Evolutionary conservation across 2,113 vertebrate genomes (phyloP).

Genomic region (Oncorhynchus tshawytscha): DNA sequence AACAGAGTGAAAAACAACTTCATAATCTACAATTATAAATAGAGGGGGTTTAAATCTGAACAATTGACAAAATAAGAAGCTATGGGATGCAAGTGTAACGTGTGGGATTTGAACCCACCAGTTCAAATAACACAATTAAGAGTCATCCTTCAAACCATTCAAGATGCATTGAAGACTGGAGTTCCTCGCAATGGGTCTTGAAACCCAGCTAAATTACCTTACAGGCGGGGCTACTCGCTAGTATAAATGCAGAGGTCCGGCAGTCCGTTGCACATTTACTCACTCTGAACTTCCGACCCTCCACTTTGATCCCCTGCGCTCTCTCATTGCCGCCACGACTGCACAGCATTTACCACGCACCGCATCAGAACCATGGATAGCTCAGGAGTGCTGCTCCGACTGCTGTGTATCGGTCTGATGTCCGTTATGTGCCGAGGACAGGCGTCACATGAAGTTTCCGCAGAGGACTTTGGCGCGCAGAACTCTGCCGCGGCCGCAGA

Average conservation of each 20-base stretch:
- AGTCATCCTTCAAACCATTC: too few relatives aligned
- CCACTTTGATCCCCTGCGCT: background rate
- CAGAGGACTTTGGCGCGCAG: slow-evolving; percentile 50
- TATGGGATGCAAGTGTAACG: too few relatives aligned
- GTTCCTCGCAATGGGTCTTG: background rate
- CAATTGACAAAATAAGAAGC: too few relatives aligned
- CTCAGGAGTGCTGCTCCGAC: slow-evolving; percentile 50
- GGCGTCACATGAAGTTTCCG: slow-evolving; percentile 60
- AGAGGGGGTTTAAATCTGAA: too few relatives aligned
- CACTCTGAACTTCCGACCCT: slow-evolving; percentile 3
- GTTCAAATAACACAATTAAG: too few relatives aligned
- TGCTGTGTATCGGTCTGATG: slow-evolving; percentile 60
- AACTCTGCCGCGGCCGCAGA: slow-evolving; percentile 55
- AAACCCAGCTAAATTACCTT: background rate
- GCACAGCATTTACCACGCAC: background rate
- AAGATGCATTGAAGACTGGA: too few relatives aligned
- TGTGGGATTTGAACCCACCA: too few relatives aligned
- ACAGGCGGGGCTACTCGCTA: slow-evolving; percentile 35
- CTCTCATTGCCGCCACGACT: background rate
- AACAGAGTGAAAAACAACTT: too few relatives aligned
- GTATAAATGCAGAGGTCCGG: slow-evolving; percentile 33
- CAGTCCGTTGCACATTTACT: background rate
- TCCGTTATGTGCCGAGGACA: slow-evolving; percentile 56
- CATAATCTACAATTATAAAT: too few relatives aligned
- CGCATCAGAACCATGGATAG: slow-evolving; percentile 67